These are phyloP conservation scores for Brachionus plicatilis DNA, from an alignment of 1,140 invertebrate species.

Conservation along the genomic window DNA sequence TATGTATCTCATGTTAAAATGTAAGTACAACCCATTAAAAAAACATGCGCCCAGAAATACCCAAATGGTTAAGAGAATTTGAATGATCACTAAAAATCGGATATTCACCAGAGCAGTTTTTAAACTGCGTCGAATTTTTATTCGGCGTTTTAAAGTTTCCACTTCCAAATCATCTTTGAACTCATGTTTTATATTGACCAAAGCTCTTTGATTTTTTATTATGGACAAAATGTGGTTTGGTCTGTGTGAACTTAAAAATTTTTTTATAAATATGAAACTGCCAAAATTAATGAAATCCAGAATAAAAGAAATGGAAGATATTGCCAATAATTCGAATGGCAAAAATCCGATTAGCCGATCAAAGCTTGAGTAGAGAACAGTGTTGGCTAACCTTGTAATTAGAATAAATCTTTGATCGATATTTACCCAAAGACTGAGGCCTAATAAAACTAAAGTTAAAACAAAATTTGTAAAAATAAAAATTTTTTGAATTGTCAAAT, in stretches of 20 bases:
- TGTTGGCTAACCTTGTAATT: not conserved
- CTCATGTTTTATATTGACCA: not conserved
- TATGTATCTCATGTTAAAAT: not conserved
- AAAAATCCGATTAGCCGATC: not conserved
- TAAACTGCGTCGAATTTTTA: not conserved
- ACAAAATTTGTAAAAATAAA: not conserved
- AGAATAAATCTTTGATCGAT: not conserved
- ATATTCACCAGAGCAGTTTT: not conserved
- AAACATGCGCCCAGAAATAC: not conserved
- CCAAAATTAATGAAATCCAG: not conserved
- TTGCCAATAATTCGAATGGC: not conserved
- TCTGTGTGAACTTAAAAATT: not conserved
- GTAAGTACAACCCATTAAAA: conserved; percentile 16
- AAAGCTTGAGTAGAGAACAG: conserved; percentile 15
- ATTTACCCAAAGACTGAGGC: not conserved
- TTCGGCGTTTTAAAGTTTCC: not conserved
- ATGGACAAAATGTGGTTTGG: not conserved
- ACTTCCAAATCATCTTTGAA: not conserved
- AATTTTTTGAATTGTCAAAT: not conserved
- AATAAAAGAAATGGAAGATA: not conserved
- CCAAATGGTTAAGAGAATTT: not conserved
- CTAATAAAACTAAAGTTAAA: not conserved
- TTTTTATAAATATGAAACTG: not conserved
- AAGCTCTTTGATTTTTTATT: not conserved
- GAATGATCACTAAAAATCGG: not conserved